phyloP scores from a whole-genome alignment of 2,113 vertebrate species.

The Rostratula benghalensis region DNA sequence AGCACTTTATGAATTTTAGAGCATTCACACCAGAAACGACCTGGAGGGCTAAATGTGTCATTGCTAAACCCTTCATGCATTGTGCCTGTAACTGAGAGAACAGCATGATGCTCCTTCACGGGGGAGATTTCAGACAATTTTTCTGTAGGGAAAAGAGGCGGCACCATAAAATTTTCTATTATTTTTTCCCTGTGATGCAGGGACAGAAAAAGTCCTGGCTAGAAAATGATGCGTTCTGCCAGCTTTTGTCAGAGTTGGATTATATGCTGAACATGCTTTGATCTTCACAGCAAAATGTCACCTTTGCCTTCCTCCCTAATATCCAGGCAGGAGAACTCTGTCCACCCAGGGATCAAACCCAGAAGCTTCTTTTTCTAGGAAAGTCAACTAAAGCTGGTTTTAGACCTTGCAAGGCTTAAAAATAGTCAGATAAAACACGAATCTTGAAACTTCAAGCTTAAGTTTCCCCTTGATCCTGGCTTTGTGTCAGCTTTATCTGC shows the following conservation, averaged over 20 bases:
- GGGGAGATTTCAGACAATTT: neutral
- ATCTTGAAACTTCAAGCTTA: neutral
- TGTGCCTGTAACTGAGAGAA: neutral
- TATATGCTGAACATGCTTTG: neutral
- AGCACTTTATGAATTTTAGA: neutral
- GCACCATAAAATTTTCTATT: neutral
- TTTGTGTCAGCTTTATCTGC: neutral
- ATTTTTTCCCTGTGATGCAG: neutral
- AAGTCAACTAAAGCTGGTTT: neutral
- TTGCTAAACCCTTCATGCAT: neutral
- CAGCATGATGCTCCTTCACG: neutral
- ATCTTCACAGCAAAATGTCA: neutral
- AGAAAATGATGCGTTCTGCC: neutral
- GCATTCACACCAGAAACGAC: neutral
- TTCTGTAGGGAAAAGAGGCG: neutral
- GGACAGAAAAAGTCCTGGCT: neutral
- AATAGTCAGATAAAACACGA: neutral
- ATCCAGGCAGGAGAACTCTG: neutral
- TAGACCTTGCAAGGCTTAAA: neutral
- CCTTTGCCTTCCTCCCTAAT: neutral
- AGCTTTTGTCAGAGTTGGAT: neutral
- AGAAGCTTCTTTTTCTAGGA: neutral
- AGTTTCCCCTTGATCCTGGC: neutral
- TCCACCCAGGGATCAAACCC: neutral
- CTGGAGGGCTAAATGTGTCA: neutral